Evolutionary conservation across 2,113 vertebrate species (phyloP).

Genomic region (Cettia cetti): DNA sequence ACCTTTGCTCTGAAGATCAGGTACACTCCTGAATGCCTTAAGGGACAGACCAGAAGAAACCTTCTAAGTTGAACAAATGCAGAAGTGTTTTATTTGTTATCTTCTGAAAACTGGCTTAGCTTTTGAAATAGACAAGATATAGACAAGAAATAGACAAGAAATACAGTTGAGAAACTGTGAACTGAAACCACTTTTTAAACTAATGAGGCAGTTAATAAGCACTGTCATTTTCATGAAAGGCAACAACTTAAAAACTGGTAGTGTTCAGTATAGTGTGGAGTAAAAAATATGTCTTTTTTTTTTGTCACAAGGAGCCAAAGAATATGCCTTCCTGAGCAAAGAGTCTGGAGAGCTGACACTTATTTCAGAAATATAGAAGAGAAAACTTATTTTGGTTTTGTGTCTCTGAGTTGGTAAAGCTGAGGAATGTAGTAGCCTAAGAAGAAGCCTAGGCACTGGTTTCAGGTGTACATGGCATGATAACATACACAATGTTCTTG

Average conservation of each 20-base stretch:
- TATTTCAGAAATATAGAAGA: not conserved
- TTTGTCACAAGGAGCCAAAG: not conserved
- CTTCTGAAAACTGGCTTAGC: not conserved
- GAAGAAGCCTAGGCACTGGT: not conserved
- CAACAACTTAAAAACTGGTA: not conserved
- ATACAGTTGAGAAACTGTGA: not conserved
- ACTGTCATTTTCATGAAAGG: not conserved
- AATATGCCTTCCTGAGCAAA: not conserved
- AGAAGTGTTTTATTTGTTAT: not conserved
- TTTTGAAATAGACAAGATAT: not conserved
- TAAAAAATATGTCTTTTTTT: not conserved
- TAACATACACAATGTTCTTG: not conserved
- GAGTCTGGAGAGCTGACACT: not conserved
- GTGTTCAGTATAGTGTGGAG: not conserved
- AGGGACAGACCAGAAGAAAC: not conserved
- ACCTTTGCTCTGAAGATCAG: not conserved
- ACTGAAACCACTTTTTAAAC: not conserved
- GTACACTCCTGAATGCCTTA: not conserved
- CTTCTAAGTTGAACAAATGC: not conserved
- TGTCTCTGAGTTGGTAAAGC: not conserved
- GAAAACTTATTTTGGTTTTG: not conserved
- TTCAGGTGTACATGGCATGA: not conserved
- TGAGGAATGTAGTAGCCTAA: not conserved
- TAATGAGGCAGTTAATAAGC: not conserved
- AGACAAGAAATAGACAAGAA: not conserved